Base-by-base conservation (phyloP, 2,888 invertebrate genomes). In the Eupelmus urozonus region DNA sequence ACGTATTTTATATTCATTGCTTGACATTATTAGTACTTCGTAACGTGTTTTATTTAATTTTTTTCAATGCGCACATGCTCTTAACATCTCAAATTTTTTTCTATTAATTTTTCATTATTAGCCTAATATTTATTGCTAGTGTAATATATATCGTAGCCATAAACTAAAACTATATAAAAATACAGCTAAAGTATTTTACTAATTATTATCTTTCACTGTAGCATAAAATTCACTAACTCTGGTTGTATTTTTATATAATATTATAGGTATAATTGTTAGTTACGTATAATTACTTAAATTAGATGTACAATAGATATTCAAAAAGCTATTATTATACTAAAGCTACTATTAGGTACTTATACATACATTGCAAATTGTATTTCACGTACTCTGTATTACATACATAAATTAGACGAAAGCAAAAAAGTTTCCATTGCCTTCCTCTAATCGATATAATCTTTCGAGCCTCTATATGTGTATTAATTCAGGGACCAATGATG, bases 401-500 rank as follows among this genome's bases (percentile, higher is more conserved):
- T 7, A 13, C 2, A 45, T 9, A n/a, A 45, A 45, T 13, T 9
- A 45, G 13, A 45, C 9, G 45, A 45, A n/a, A 45, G 2, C 2
- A 45, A 45, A 45, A 16, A 45, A 45, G 16, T 13, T 45, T 13
- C n/a, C n/a, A n/a, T n/a, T 9, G 16, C 45, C 16, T 45, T 45
- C 9, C 3, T 13, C 13, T 45, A 45, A 34, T 16, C 16, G 45
- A 13, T 45, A 45, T 45, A 45, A 45, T 9, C 9, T 34, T 34
- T 34, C 9, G 34, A 34, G 9, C 34, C 3, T 34, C 5, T 34
- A 34, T 34, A 34, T 34, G 34, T 34, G 9, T 34, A 3, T 34
- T 9, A 81, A 80, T 72, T 42, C 83, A 89, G 88, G 88, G 86
- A 87, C 87, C 88, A 88, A 86, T 85, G 86, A 87, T 88, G 88